Percentiles rank a stretch among this genome's conserved stretches.
phyloP scores from a whole-genome alignment of 2,888 invertebrate genomes.

The Drosophila anomelani region DNA sequence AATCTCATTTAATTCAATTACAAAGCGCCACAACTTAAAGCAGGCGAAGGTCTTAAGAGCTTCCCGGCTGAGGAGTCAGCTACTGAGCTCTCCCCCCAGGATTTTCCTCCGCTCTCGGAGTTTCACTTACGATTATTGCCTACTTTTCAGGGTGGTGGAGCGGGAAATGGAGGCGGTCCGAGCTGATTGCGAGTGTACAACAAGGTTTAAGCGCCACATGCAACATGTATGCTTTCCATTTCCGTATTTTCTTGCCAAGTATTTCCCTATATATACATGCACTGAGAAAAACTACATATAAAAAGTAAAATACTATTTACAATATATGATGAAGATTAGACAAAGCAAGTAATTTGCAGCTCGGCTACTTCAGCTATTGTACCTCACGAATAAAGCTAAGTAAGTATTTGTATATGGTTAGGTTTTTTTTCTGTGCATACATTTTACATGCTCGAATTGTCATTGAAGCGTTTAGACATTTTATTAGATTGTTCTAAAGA shows the following conservation, averaged over 20 bases:
- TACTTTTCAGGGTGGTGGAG: constrained; percentile 54
- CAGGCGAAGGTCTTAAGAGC: constrained; percentile 49
- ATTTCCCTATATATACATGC: constrained; percentile 25
- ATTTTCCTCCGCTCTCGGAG: constrained; percentile 28
- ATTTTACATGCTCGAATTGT: constrained; percentile 82
- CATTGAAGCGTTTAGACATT: constrained; percentile 83
- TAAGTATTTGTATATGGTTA: neutral
- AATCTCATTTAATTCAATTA: constrained; percentile 79
- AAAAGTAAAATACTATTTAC: neutral
- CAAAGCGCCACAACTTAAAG: constrained; percentile 75
- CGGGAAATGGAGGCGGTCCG: constrained; percentile 28
- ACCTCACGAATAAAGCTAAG: too few relatives aligned
- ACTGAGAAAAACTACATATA: neutral
- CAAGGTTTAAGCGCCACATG: constrained; percentile 77
- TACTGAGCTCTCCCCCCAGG: neutral
- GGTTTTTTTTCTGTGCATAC: constrained; percentile 16
- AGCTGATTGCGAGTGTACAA: constrained; percentile 66
- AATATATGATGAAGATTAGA: too few relatives aligned
- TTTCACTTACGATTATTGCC: constrained; percentile 81
- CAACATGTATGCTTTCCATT: constrained; percentile 67
- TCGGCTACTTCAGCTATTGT: accelerated
- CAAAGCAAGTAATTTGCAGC: neutral
- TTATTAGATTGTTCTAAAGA: constrained; percentile 80
- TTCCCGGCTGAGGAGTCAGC: constrained; percentile 17
- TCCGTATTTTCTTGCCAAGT: constrained; percentile 5